Evolutionary conservation across 2,113 vertebrate species (phyloP).

Genomic region (Cinclus cinclus): DNA sequence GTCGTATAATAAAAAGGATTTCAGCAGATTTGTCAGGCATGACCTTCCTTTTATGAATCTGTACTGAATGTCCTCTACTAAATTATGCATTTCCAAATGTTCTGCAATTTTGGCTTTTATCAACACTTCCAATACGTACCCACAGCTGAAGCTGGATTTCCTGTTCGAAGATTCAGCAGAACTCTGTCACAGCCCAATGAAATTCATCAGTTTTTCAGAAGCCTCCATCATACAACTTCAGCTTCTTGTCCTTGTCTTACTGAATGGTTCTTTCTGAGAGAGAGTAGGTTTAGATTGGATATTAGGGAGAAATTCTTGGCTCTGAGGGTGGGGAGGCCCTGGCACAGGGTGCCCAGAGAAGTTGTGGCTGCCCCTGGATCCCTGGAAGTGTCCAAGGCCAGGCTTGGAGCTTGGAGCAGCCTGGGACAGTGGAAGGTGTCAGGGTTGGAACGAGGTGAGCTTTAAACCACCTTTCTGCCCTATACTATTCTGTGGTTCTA

Average conservation of each 20-base stretch:
- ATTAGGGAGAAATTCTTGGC: background rate
- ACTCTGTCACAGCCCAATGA: background rate
- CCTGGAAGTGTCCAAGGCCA: background rate
- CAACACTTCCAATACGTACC: constrained; percentile 43
- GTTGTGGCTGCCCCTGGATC: background rate
- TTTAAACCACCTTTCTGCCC: background rate
- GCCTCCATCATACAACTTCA: background rate
- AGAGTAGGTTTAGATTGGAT: background rate
- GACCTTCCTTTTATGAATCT: constrained; percentile 73
- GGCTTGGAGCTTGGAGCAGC: background rate
- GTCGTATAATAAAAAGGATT: constrained; percentile 71
- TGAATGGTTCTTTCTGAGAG: background rate
- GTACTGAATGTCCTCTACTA: constrained; percentile 68
- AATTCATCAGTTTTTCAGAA: background rate
- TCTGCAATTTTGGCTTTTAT: constrained; percentile 67
- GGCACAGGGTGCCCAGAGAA: background rate
- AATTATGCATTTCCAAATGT: constrained; percentile 73
- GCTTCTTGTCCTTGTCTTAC: background rate
- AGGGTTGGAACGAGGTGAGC: fast-evolving
- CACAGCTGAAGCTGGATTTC: constrained; percentile 44
- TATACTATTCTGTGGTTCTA: background rate
- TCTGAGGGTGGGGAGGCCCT: background rate
- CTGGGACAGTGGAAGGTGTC: background rate
- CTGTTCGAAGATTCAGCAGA: constrained; percentile 16
- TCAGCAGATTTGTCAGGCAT: constrained; percentile 72